Base-by-base conservation (phyloP, 2,113 vertebrate species). In the Takifugu bimaculatus region DNA sequence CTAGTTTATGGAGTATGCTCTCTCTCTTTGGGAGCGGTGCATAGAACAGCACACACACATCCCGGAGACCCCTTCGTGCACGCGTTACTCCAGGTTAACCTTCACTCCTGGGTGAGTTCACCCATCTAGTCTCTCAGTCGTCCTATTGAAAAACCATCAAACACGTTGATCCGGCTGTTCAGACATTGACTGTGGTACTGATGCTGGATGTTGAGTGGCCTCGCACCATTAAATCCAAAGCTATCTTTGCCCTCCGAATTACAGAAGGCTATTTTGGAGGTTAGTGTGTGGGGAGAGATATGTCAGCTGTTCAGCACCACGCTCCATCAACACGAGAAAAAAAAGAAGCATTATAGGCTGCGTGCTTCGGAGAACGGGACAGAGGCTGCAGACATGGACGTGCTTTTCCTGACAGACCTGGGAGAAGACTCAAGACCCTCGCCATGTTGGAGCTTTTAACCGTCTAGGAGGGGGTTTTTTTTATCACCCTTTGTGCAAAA, bases 291-390 rank as follows among this genome's bases (percentile, higher is more conserved):
- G 65, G 77, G 85, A 81, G 70, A 87, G 85, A 88, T 84, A 87
- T 88, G 89, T 88, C 90, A 91, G 90, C 90, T 91, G 90, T 91
- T 90, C 80, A 62, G 69, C 80, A 85, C 81, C 65, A 79, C 57
- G 63, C 80, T 86, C 82, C 77, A 85, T 85, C 79, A 82, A 65
- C 63, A 69, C 63, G 68, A 47, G 49, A 42, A 65, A 65, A 70
- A 84, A 81, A 72, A 70, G 74, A 67, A 64, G 70, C 14, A 2
- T 50, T 66, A 14, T 7, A 72, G 63, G 65, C 71, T 64, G 75
- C 79, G 55, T 63, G 63, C 75, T 79, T 78, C 57, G 52, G 70
- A 68, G 75, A 80, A 69, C 43, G 65, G 60, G 79, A 78, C 57
- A 63, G 68, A 68, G 65, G 65, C 59, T 51, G 58, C 50, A 52